A percentile compares a stretch with the other conserved stretches of the same genome.
These are phyloP conservation scores for Malacosoma neustria DNA, from an alignment of 2,888 invertebrate species.

Conservation along the genomic window DNA sequence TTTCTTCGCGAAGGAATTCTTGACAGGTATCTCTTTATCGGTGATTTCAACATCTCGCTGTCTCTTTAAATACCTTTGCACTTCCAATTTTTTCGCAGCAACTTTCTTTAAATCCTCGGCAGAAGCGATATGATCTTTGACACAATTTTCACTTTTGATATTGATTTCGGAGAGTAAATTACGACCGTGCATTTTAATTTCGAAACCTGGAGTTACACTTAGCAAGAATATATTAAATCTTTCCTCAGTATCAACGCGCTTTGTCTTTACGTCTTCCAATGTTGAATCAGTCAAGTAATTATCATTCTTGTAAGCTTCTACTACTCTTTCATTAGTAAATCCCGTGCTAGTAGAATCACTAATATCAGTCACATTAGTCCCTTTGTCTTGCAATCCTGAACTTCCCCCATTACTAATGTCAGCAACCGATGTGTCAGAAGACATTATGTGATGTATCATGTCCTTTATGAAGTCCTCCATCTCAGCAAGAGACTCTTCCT, in stretches of 20 bases:
- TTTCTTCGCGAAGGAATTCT: slow-evolving; percentile 45
- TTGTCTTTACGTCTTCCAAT: slow-evolving; percentile 22
- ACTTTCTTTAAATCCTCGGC: slow-evolving; percentile 44
- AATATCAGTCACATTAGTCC: slow-evolving; percentile 8
- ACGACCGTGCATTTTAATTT: slow-evolving; percentile 42
- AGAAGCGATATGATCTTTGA: slow-evolving; percentile 32
- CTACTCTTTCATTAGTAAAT: slow-evolving; percentile 11
- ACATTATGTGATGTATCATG: slow-evolving; percentile 50
- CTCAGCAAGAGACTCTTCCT: slow-evolving; percentile 35
- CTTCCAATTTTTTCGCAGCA: slow-evolving; percentile 36
- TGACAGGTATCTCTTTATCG: slow-evolving; percentile 53
- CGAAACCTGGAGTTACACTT: slow-evolving; percentile 27
- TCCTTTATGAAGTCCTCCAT: slow-evolving; percentile 58
- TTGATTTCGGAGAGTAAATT: slow-evolving; percentile 48
- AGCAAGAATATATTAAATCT: slow-evolving; percentile 38
- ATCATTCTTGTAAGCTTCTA: slow-evolving; percentile 45
- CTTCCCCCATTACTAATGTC: slow-evolving; percentile 10
- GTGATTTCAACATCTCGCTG: slow-evolving; percentile 16
- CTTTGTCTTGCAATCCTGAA: slow-evolving; percentile 5
- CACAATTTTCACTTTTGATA: slow-evolving; percentile 22
- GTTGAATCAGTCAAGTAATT: slow-evolving; percentile 40
- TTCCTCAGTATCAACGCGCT: slow-evolving; percentile 24
- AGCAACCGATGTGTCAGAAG: slow-evolving; percentile 29
- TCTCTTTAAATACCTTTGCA: slow-evolving; percentile 27
- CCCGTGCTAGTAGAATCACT: slow-evolving; percentile 3